Evolutionary conservation across 2,113 vertebrate genomes (phyloP).

Genomic region (Panthera uncia): DNA sequence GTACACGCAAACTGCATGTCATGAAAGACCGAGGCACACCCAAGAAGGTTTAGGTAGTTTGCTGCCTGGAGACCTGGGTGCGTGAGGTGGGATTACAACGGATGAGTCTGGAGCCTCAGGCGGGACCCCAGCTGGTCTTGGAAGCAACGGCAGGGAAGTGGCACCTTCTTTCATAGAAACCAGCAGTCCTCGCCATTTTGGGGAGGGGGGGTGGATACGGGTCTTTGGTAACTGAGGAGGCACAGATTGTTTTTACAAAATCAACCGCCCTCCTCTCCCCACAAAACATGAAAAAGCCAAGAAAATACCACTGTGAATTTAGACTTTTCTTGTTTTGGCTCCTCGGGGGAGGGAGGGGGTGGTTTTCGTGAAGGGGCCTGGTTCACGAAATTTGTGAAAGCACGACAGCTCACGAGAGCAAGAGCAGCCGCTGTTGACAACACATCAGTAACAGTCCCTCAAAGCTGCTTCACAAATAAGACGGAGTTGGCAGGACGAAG

Average conservation of each 20-base stretch:
- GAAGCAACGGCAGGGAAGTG: no score
- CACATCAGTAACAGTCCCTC: not conserved
- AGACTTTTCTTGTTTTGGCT: not conserved
- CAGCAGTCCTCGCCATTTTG: not conserved
- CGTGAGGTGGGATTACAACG: not conserved
- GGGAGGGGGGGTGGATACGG: no score
- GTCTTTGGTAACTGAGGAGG: not conserved
- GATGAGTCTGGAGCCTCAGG: not conserved
- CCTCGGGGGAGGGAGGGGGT: not conserved
- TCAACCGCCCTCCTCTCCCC: not conserved
- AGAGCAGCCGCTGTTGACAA: not conserved
- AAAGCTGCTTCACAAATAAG: not conserved
- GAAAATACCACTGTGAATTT: not conserved
- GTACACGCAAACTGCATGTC: not conserved
- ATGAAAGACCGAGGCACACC: fast-evolving
- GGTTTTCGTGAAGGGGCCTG: not conserved
- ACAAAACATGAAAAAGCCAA: not conserved
- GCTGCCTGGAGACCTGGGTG: no score
- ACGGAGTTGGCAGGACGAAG: not conserved
- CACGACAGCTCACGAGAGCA: not conserved
- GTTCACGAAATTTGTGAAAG: not conserved
- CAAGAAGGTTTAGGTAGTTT: not conserved
- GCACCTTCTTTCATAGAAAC: not conserved
- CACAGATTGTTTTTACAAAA: not conserved
- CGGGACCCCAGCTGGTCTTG: not conserved